Evolutionary conservation across 2,797 vertebrate species (phyloP), one percentile per base, ranked within the genome.

Genomic region (Spinibarbus caldwelli): DNA sequence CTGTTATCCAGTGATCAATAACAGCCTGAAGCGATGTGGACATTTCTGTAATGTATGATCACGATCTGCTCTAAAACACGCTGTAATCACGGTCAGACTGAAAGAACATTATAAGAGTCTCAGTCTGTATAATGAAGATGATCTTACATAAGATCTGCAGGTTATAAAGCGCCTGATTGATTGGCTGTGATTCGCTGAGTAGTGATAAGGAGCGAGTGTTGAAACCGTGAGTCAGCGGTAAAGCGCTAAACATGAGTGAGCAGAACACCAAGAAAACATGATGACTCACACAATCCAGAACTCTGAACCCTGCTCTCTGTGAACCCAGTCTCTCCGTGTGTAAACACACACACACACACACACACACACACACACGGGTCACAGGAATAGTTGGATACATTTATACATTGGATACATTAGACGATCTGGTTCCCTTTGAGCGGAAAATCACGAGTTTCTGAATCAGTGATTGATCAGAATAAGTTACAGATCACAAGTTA

Each of bases 181-280:
- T 23, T 57, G 66, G 57, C 59, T 83, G 70, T 10, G 57, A 49
- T n/a, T 76, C 3, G 62, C 38, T 11, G 59, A 38, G 19, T 7
- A 31, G 23, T 17, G 84, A 82, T 82, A 85, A 87, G 34, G 54
- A 21, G 15, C 6, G 38, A 78, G 29, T 41, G n/a, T 29, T 19
- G 75, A 83, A 86, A 86, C 67, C 31, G 31, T 83, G 62, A 83
- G 43, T 78, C 54, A 38, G 67, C 80, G 47, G 29, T 9, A 52
- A 76, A 14, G 45, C 57, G 23, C 62, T 76, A 77, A 84, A 17
- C 86, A 70, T 84, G 82, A 87, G 49, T 47, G 21, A 81, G 86
- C 82, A 17, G 71, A 68, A 17, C n/a, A 23, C 66, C 12, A 2
- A 4, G 6, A 77, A 57, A 82, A 49, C 72, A n/a, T n/a, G n/a